phyloP scores from a whole-genome alignment of 2,797 vertebrate genomes.

The Megalops cyprinoides region DNA sequence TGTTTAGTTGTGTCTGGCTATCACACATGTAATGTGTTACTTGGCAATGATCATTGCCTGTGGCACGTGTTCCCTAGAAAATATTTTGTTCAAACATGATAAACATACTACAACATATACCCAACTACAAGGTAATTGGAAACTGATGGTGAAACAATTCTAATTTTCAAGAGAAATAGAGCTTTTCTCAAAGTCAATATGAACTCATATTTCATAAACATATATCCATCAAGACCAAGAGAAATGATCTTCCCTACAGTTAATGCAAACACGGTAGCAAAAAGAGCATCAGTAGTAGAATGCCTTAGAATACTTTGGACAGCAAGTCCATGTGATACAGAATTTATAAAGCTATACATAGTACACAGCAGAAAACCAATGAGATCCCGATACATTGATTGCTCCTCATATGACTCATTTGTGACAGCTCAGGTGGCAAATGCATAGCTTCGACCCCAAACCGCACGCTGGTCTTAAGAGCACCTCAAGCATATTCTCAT shows the following conservation, averaged over 20 bases:
- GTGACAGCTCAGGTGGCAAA: not conserved
- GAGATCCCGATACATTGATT: not conserved
- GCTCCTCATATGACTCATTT: not conserved
- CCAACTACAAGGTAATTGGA: not conserved
- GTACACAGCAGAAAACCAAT: not conserved
- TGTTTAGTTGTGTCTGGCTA: not conserved
- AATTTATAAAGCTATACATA: not conserved
- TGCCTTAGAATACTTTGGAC: not conserved
- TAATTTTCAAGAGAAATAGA: too few relatives aligned
- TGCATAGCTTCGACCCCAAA: not conserved
- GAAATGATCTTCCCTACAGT: too few relatives aligned
- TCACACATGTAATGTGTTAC: not conserved
- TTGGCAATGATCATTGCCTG: not conserved
- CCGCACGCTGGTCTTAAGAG: not conserved
- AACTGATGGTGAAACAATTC: too few relatives aligned
- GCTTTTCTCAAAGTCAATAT: too few relatives aligned
- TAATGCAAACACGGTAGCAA: not conserved
- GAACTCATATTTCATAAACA: not conserved
- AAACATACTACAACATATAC: not conserved
- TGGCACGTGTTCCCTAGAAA: not conserved
- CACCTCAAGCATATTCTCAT: not conserved
- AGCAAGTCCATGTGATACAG: not conserved
- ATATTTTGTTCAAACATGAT: not conserved
- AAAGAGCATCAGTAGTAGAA: too few relatives aligned
- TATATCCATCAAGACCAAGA: not conserved